Conservation (phyloP, 2,888 invertebrate species). For the Caenorhabditis uteleia region DNA sequence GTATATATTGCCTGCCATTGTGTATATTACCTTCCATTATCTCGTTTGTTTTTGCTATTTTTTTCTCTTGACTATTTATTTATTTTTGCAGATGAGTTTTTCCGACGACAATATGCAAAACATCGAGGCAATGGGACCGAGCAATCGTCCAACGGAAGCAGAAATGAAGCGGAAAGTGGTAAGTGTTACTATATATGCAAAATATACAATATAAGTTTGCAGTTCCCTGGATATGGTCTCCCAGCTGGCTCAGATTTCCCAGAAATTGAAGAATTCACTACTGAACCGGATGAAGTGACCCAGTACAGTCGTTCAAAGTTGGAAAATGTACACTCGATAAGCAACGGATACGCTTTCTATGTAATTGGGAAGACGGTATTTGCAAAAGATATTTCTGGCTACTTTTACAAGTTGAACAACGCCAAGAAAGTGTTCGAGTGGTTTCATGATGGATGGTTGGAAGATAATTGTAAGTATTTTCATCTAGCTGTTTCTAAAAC, state of each 20-base stretch:
- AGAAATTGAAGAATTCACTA: slow-evolving; percentile 3
- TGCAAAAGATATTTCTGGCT: slow-evolving; percentile 30
- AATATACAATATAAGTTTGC: too few species aligned
- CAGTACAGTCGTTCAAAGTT: slow-evolving; percentile 20
- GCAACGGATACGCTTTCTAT: slow-evolving; percentile 31
- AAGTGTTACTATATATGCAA: too few species aligned
- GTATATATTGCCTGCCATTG: too few species aligned
- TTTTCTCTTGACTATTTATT: too few species aligned
- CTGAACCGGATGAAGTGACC: slow-evolving; percentile 5
- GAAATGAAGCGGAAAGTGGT: too few species aligned
- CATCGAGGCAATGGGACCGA: too few species aligned
- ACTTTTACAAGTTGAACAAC: slow-evolving; percentile 29
- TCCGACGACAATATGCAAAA: too few species aligned
- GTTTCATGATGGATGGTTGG: slow-evolving; percentile 27
- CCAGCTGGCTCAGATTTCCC: slow-evolving; percentile 26
- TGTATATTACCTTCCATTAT: too few species aligned
- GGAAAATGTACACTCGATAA: slow-evolving; percentile 9
- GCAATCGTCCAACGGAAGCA: too few species aligned
- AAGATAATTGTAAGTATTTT: slow-evolving; percentile 20
- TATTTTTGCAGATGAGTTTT: too few species aligned
- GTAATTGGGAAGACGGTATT: slow-evolving; percentile 12
- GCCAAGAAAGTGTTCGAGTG: slow-evolving; percentile 24
- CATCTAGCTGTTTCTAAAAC: too few species aligned
- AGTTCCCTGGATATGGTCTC: slow-evolving; percentile 26
- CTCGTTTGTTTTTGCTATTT: too few species aligned